These are phyloP conservation scores for Myopa tessellatipennis DNA, from an alignment of 2,888 invertebrate genomes.

Conservation along the genomic window DNA sequence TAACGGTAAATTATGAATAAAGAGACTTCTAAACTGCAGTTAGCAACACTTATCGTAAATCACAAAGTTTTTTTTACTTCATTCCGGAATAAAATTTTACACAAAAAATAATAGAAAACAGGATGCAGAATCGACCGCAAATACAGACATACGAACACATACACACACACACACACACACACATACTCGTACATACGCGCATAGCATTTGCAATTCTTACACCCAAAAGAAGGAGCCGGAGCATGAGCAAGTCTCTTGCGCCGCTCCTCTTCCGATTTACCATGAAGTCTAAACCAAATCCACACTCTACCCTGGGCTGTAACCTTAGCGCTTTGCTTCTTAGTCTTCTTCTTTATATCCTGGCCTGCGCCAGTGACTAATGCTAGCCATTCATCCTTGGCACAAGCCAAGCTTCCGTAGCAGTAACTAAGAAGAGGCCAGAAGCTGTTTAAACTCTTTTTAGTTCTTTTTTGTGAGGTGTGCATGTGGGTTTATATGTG, in stretches of 20 bases:
- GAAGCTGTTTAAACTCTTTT: constrained; percentile 17
- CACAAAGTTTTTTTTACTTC: constrained; percentile 26
- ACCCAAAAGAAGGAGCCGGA: not conserved
- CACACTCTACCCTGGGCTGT: too few species aligned
- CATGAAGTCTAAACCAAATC: too few species aligned
- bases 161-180: not conserved
- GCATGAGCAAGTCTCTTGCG: too few species aligned
- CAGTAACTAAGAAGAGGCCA: constrained; percentile 18
- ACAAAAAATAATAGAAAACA: not conserved
- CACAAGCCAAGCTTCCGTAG: constrained; percentile 21
- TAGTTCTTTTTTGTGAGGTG: not conserved
- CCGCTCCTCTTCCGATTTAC: not conserved
- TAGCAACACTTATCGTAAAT: constrained; percentile 44
- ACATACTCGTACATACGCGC: not conserved
- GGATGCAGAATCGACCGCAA: not conserved
- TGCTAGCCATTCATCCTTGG: constrained; percentile 33
- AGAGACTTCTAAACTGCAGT: constrained; percentile 44
- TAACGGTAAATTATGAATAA: constrained; percentile 41
- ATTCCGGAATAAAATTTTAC: not conserved
- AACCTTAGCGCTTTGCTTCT: too few species aligned
- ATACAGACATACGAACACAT: not conserved
- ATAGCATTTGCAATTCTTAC: not conserved
- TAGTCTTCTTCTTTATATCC: not conserved
- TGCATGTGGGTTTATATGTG: not conserved
- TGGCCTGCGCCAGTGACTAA: constrained; percentile 23